Evolutionary conservation across 2,797 vertebrate species (phyloP), one percentile per base, ranked within the genome.

Genomic region (Hylomyscus alleni): DNA sequence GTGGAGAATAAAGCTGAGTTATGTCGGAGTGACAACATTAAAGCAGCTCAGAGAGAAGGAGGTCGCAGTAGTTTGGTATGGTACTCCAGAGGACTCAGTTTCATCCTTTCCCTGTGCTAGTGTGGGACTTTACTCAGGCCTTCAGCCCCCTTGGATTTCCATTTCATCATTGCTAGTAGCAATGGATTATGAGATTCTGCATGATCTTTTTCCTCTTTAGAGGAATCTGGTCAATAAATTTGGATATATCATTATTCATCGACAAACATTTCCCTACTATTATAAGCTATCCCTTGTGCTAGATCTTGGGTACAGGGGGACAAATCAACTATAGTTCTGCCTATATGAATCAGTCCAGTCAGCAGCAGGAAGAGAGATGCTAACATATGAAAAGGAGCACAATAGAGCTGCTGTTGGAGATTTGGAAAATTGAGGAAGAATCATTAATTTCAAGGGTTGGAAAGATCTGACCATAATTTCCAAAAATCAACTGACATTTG

Each of bases 1-100:
- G 44, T 73, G 52, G 24, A 67, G 90, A 93, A 67, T 81, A 95
- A 96, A 96, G 11, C 90, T 89, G 84, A 95, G 40, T 93, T 93
- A 73, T 26, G 85, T 47, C 22, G 11, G 37, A 34, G 76, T 75
- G 72, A 67, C 84, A 77, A 76, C 69, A 91, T 92, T 87, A 91
- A 94, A 94, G 83, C 44, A 80, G n/a, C 67, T 89, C 76, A 50
- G 83, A 67, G 65, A 34, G 65, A 6, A 5, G 80, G 29, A 90
- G 58, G 90, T 54, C 44, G 37, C 50, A 80, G 20, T 24, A 26
- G 73, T 44, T 20, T 58, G 37, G 31, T 62, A 4, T 90, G 14
- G 34, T 56, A 17, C 29, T 56, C 50, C 15, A 9, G 11, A 90
- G 40, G n/a, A 9, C 44, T 54, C 50, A 3, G 89, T 15, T 8